Evolutionary conservation across 2,797 vertebrate species (phyloP).

Genomic region (Clangula hyemalis): DNA sequence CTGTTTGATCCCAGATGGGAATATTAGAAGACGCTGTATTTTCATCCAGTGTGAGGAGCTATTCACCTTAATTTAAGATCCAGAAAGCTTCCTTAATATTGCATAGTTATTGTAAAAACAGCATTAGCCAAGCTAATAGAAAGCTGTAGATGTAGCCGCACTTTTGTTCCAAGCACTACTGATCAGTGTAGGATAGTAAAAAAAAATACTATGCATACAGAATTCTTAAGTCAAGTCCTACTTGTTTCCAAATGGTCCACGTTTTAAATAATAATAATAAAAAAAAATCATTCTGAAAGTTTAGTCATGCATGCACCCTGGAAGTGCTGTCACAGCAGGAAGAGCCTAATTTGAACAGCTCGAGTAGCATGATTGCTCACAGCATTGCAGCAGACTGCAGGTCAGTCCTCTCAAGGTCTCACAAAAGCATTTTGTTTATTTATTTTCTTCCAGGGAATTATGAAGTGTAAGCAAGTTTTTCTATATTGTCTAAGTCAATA

Average conservation of each 20-base stretch:
- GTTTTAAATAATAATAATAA: background rate
- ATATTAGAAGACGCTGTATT: background rate
- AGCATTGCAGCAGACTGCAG: constrained; percentile 52
- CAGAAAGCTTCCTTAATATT: background rate
- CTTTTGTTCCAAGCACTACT: background rate
- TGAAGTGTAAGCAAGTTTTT: background rate
- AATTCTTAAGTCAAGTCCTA: background rate
- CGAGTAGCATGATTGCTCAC: constrained; percentile 8
- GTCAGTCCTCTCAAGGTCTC: constrained; percentile 55
- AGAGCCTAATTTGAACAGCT: constrained; percentile 27
- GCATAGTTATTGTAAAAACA: background rate
- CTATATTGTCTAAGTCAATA: background rate
- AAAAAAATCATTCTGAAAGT: background rate
- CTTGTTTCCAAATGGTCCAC: background rate
- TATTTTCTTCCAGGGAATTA: background rate
- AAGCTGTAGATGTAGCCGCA: background rate
- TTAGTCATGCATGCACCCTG: constrained; percentile 6
- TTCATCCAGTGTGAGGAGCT: background rate
- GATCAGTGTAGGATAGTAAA: background rate
- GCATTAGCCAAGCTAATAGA: background rate
- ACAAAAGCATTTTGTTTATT: background rate
- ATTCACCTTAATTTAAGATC: background rate
- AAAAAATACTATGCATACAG: background rate
- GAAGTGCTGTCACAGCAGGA: constrained; percentile 60
- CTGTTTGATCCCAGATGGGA: background rate